Evolutionary conservation across 2,113 vertebrate species (phyloP), one percentile per base, ranked within the genome.

Genomic region (Nibea coibor): DNA sequence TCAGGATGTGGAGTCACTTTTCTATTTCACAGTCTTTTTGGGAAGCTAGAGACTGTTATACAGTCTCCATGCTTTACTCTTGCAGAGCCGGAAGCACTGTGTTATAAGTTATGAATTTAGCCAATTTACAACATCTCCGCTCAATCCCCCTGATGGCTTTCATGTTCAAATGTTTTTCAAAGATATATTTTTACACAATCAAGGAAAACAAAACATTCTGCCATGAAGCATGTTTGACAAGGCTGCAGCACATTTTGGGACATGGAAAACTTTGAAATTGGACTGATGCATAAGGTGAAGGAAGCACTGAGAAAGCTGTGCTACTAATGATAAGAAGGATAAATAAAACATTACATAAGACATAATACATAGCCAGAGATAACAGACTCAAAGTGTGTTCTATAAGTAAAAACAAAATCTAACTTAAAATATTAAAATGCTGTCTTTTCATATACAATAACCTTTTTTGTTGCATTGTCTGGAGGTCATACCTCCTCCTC

Each of bases 11-110:
- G 42, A 77, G 64, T 73, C 16, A 42, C 66, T 77, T 63, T 78
- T 86, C 82, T 83, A 82, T 83, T 91, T 86, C 85, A 83, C 71
- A 75, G 75, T 78, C 72, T 85, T 89, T 88, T 82, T 72, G 83
- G 61, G 68, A 80, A 83, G 59, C 67, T 14, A 24, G 69, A 69
- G 22, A 75, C 62, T 56, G 54, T 67, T 73, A 77, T 91, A 72
- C 72, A 69, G 74, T 91, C 90, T 86, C 82, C 72, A 82, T 90
- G 81, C 68, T 73, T 83, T 91, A 68, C 53, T 59, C 35, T 59
- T 16, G 24, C 50, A 78, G 59, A 82, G 76, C 76, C 72, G 58
- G 79, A 84, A 78, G 63, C 80, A 85, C 76, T 87, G 68, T 86
- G 85, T 85, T 39, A 78, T 89, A 79, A 85, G 66, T 93, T 86